Percentiles rank a stretch among this genome's conserved stretches.
Evolutionary conservation across 2,888 invertebrate species (phyloP).

Genomic region (Hymenopus coronatus): DNA sequence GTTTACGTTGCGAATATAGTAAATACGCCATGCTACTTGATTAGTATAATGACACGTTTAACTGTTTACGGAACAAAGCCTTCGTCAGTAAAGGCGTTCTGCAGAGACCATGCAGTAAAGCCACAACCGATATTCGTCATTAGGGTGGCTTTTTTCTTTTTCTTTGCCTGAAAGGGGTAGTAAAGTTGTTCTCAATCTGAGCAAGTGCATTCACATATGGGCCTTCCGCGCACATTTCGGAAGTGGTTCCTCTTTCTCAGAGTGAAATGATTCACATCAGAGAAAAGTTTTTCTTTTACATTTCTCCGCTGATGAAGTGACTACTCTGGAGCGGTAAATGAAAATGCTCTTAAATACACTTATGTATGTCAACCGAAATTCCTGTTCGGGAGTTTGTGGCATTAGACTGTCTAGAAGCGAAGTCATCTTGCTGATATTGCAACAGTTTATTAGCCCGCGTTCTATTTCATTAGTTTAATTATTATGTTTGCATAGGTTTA

Average conservation of each 20-base stretch:
- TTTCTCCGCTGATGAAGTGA: conserved; percentile 1
- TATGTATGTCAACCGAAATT: neutral
- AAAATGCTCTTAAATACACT: neutral
- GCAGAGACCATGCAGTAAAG: neutral
- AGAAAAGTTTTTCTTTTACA: neutral
- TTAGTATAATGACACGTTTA: neutral
- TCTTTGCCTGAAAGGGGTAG: neutral
- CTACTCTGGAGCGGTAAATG: neutral
- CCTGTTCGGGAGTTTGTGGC: neutral
- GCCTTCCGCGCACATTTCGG: conserved; percentile 31
- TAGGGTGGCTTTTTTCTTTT: conserved; percentile 13
- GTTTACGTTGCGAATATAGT: too few species aligned
- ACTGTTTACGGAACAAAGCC: neutral
- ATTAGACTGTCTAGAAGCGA: too few species aligned
- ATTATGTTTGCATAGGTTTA: too few species aligned
- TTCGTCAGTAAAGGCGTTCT: neutral
- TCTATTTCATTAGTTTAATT: too few species aligned
- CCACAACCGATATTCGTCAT: neutral
- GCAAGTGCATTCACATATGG: conserved; percentile 29
- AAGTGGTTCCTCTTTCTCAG: conserved; percentile 31
- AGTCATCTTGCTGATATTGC: too few species aligned
- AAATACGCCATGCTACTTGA: neutral
- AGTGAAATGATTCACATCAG: neutral
- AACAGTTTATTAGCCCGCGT: too few species aligned
- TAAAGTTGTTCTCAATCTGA: conserved; percentile 28